These are phyloP conservation scores for Prionailurus bengalensis DNA, from an alignment of 2,113 vertebrate genomes.

Conservation along the genomic window DNA sequence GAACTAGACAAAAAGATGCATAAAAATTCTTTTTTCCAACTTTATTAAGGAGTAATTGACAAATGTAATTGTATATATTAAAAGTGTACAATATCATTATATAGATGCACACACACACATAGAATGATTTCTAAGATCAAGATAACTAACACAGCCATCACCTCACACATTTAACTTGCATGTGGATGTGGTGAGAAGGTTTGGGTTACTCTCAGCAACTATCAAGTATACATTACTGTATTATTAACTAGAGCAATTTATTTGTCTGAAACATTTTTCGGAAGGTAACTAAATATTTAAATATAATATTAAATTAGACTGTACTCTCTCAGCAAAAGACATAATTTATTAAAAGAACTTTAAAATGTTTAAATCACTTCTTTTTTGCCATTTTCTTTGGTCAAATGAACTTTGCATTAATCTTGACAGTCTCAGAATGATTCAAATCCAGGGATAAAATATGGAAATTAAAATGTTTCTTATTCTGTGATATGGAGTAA, in stretches of 20 bases:
- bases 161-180: not conserved
- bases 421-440: slow-evolving; percentile 45
- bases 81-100: not conserved
- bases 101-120: not conserved
- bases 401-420: slow-evolving; percentile 37
- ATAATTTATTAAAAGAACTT: slow-evolving; percentile 55
- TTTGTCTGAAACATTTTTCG: slow-evolving; percentile 45
- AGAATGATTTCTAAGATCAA: not conserved
- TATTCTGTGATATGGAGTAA: slow-evolving; percentile 35
- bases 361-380: not conserved
- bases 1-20: not conserved
- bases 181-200: not conserved
- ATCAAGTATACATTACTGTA: not conserved
- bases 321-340: not conserved
- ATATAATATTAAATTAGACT: not conserved
- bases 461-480: slow-evolving; percentile 38
- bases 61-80: not conserved
- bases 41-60: not conserved
- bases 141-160: not conserved
- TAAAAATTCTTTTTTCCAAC: not conserved
- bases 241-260: not conserved
- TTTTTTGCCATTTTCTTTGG: slow-evolving; percentile 25
- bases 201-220: not conserved
- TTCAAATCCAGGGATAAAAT: slow-evolving; percentile 33
- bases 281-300: slow-evolving; percentile 61